Evolutionary conservation across 1,140 invertebrate species (phyloP), one percentile per base, ranked within the genome.

Genomic region (Scaptomyza montana): DNA sequence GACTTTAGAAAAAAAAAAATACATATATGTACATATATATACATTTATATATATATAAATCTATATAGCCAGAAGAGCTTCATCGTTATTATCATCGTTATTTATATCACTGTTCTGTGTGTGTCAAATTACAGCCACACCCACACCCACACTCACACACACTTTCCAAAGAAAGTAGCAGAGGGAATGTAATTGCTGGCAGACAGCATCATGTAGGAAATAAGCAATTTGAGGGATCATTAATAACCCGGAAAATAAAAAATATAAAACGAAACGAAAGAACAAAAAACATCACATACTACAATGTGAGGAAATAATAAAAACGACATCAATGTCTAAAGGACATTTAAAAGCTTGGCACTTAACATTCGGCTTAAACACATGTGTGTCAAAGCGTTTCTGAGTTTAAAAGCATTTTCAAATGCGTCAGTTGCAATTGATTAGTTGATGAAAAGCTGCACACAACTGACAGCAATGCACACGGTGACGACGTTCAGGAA

Each of bases 161-260:
- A 46, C 49, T 10, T 41, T 33, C 60, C 21, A 67, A 59, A 67
- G 65, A 19, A 33, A 50, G 36, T 43, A 45, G 41, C 61, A 66
- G 49, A 60, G 57, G 72, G 66, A 70, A 74, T 76, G 81, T 87
- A 89, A 89, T 87, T 87, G 79, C 76, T 79, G 76, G 46, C 76
- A 77, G 72, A 56, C 80, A 82, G 79, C 79, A 78, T 78, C 60
- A 77, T 89, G 84, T 89, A 89, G 84, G 84, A 89, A 89, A 89
- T 89, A 89, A 89, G 84, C 84, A 89, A 89, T 89, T 89, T 89
- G 84, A 82, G 84, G 89, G 84, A 89, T 89, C 84, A 89, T 89
- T 89, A 89, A 89, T 89, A 89, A 57, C 63, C 21, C 21, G 21
- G 21, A 81, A 73, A 78, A 84, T 72, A 47, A 33, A 28, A 51